Percentiles rank a stretch among this genome's conserved stretches.
These are phyloP conservation scores for Ornithorhynchus anatinus DNA, from an alignment of 2,113 vertebrate species.

Conservation along the genomic window DNA sequence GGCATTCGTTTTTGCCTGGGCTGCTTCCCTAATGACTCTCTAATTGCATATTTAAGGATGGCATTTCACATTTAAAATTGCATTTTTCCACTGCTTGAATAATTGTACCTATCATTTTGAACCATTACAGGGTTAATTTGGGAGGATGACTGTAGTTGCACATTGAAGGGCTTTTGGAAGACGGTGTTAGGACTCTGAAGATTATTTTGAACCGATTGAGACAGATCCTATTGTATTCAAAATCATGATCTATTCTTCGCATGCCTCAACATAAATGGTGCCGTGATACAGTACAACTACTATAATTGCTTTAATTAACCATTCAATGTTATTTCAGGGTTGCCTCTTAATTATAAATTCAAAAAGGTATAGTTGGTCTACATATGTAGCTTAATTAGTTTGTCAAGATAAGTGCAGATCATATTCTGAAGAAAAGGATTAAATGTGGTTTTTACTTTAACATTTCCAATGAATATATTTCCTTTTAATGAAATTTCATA, in stretches of 20 bases:
- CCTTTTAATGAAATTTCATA: constrained; percentile 6
- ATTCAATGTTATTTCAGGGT: background rate
- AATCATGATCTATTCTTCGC: constrained; percentile 1
- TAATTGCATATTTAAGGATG: too few species aligned
- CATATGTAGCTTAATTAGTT: background rate
- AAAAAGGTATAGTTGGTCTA: background rate
- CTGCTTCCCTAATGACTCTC: too few species aligned
- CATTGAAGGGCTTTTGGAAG: background rate
- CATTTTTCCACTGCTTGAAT: too few species aligned
- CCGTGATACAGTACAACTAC: background rate
- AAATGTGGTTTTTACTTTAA: background rate
- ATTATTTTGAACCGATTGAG: background rate
- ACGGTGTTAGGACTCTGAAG: background rate
- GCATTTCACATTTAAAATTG: too few species aligned
- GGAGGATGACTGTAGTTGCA: background rate
- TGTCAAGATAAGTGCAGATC: constrained; percentile 11
- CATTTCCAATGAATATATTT: background rate
- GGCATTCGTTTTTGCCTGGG: too few species aligned
- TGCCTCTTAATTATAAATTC: constrained; percentile 16
- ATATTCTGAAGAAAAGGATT: background rate
- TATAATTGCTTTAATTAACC: constrained; percentile 36
- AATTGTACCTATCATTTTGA: too few species aligned
- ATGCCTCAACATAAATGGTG: background rate
- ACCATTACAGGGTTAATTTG: too few species aligned
- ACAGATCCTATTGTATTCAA: background rate